These are phyloP conservation scores for Conus canariensis DNA, from an alignment of 2,888 invertebrate genomes.

Conservation along the genomic window DNA sequence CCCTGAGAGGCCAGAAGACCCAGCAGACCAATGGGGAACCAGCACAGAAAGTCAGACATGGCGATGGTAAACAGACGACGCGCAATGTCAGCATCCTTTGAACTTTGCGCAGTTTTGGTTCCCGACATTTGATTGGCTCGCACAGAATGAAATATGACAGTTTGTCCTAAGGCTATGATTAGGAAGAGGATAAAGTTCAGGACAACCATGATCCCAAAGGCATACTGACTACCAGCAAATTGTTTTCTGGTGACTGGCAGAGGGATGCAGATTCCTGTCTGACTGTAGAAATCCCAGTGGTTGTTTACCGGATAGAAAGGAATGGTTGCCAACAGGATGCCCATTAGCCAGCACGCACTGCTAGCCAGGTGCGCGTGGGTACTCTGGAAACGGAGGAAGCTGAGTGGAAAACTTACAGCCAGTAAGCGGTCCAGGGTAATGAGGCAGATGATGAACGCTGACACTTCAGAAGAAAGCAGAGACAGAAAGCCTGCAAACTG, in stretches of 20 bases:
- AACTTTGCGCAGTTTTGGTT: neutral
- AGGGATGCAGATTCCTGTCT: constrained; percentile 26
- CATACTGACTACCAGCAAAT: neutral
- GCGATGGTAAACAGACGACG: neutral
- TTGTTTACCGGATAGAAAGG: neutral
- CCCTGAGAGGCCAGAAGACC: neutral
- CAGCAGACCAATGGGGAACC: constrained; percentile 15
- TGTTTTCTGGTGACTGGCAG: constrained; percentile 7
- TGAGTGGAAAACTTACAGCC: neutral
- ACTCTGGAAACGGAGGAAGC: neutral
- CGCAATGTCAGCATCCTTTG: neutral
- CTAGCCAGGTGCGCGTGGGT: neutral
- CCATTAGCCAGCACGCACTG: neutral
- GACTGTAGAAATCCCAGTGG: constrained; percentile 13
- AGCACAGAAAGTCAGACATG: constrained; percentile 19
- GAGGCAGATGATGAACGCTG: constrained; percentile 82
- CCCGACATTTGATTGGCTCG: neutral
- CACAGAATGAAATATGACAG: neutral
- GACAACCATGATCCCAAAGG: constrained; percentile 21
- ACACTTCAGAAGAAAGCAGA: constrained; percentile 82
- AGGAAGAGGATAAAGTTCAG: constrained; percentile 5
- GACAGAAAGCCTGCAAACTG: constrained; percentile 59
- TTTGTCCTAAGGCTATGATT: neutral
- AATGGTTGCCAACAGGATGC: neutral
- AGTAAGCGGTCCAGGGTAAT: constrained; percentile 16